phyloP scores from a whole-genome alignment of 1,140 invertebrate genomes.

The Ditylenchus dipsaci region DNA sequence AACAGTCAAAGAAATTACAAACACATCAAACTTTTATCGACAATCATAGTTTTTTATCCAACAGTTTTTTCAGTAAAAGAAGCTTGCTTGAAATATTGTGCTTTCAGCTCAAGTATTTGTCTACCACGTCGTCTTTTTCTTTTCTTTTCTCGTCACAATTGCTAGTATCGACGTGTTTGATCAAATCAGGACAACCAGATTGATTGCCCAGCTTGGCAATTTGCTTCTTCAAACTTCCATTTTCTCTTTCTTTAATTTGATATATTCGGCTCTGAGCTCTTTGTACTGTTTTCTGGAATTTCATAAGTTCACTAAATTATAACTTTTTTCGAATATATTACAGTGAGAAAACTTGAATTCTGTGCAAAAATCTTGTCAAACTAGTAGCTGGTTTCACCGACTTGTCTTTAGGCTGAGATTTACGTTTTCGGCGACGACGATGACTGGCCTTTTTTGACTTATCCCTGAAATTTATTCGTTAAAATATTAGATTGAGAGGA shows the following conservation, averaged over 20 bases:
- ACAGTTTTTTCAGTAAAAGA: too few relatives aligned
- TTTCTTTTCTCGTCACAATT: neutral
- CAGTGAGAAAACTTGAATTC: constrained; percentile 33
- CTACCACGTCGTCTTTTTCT: neutral
- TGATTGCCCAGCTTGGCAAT: too few relatives aligned
- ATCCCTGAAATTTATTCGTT: neutral
- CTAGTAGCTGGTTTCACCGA: constrained; percentile 1
- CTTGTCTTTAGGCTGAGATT: neutral
- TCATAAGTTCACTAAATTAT: neutral
- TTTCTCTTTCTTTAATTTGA: constrained; percentile 23
- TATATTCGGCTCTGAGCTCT: constrained; percentile 31
- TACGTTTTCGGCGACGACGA: neutral
- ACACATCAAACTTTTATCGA: too few relatives aligned
- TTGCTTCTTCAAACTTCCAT: neutral
- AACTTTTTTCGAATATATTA: neutral
- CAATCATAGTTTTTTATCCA: too few relatives aligned
- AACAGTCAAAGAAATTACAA: too few relatives aligned
- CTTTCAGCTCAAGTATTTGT: too few relatives aligned
- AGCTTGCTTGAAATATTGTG: too few relatives aligned
- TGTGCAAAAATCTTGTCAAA: constrained; percentile 20
- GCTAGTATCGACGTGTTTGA: neutral
- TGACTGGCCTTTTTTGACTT: constrained; percentile 5
- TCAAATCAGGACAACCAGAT: too few relatives aligned
- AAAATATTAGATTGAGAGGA: neutral
- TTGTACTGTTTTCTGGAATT: constrained; percentile 25